A percentile compares a stretch with the other conserved stretches of the same genome.
Conservation (phyloP, 1,140 invertebrate genomes). For the Phymastichus coffea region DNA sequence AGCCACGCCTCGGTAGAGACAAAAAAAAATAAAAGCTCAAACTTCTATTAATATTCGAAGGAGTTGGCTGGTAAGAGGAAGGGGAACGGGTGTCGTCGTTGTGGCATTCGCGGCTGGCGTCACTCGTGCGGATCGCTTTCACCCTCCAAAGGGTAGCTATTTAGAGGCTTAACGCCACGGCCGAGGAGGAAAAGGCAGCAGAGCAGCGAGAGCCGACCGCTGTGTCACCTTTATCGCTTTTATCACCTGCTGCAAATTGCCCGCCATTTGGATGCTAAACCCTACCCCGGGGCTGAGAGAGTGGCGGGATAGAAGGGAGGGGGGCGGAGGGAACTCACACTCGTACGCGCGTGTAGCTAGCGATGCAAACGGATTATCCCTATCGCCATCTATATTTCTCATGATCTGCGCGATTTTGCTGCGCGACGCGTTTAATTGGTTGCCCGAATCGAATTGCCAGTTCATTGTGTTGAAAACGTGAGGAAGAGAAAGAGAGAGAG, state of each 20-base stretch:
- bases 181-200: slow-evolving; percentile 30
- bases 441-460: background rate
- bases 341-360: slow-evolving; percentile 34
- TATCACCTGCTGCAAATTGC: slow-evolving; percentile 58
- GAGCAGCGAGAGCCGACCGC: slow-evolving; percentile 31
- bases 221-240: slow-evolving; percentile 58
- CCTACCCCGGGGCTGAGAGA: slow-evolving; percentile 23
- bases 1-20: background rate
- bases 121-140: background rate
- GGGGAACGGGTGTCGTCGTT: background rate
- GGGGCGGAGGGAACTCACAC: slow-evolving; percentile 12
- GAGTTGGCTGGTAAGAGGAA: background rate
- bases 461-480: background rate
- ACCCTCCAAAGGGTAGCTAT: slow-evolving; percentile 45
- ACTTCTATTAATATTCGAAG: slow-evolving; percentile 2
- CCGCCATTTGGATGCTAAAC: slow-evolving; percentile 55
- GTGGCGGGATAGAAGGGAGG: background rate
- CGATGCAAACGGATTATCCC: slow-evolving; percentile 48
- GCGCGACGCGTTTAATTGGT: background rate
- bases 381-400: slow-evolving; percentile 22
- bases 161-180: slow-evolving; percentile 53
- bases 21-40: background rate
- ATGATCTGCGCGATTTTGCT: too few species aligned
- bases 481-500: too few species aligned
- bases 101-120: background rate